Evolutionary conservation across 2,888 invertebrate species (phyloP).

Genomic region (Hoplodrina blanda): DNA sequence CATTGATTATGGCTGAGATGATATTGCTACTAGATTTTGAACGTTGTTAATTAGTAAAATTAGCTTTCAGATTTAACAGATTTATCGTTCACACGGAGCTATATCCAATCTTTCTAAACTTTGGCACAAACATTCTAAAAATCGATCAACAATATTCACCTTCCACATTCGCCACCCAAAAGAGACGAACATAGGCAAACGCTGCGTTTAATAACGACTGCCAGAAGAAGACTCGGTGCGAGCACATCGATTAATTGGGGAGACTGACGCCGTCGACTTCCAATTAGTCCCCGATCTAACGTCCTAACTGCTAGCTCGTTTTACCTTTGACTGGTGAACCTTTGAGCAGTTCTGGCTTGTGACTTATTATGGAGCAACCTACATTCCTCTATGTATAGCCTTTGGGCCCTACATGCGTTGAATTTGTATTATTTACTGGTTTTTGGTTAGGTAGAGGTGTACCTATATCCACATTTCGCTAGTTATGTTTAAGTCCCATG

Average conservation of each 20-base stretch:
- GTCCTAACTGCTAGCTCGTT: conserved; percentile 32
- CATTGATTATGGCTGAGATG: no score
- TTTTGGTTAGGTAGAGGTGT: no score
- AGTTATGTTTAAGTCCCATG: no score
- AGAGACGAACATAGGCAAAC: neutral
- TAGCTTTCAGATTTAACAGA: no score
- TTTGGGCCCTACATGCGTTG: neutral
- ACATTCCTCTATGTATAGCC: neutral
- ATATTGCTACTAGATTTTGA: no score
- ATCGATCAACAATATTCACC: neutral
- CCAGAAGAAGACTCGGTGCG: conserved; percentile 24
- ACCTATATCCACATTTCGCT: no score
- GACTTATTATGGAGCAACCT: conserved; percentile 17
- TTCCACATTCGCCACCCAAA: neutral
- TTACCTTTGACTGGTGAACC: conserved; percentile 44
- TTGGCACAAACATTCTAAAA: neutral
- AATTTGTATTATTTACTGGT: neutral
- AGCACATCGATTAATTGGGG: conserved; percentile 51
- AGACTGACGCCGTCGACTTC: conserved; percentile 33
- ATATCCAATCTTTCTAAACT: no score
- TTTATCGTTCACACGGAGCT: no score
- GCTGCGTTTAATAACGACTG: conserved; percentile 24
- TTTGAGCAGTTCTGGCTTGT: conserved; percentile 31
- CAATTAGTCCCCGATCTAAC: conserved; percentile 54
- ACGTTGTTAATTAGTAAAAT: no score